A percentile compares a stretch with the other conserved stretches of the same genome.
phyloP scores from a whole-genome alignment of 2,797 vertebrate genomes.

The Sebastes matsubarae region DNA sequence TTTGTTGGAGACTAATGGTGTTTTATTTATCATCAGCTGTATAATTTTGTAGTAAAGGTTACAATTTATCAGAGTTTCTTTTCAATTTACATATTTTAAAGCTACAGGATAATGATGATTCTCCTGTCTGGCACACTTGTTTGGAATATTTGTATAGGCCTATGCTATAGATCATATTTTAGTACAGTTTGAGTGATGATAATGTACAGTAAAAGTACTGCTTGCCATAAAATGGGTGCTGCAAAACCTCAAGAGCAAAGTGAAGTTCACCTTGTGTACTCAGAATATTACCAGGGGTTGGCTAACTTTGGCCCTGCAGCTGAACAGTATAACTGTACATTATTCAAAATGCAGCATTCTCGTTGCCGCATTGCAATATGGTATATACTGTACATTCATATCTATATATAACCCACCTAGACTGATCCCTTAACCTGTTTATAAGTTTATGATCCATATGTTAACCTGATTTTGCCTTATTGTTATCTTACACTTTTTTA shows the following conservation, averaged over 20 bases:
- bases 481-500: too few relatives aligned
- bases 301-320: not conserved
- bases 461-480: too few relatives aligned
- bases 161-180: not conserved
- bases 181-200: not conserved
- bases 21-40: not conserved
- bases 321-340: not conserved
- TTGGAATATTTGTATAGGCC: not conserved
- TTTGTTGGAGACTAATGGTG: not conserved
- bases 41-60: not conserved
- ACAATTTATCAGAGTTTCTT: not conserved
- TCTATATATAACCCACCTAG: too few relatives aligned
- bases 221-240: too few relatives aligned
- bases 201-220: too few relatives aligned
- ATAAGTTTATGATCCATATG: too few relatives aligned
- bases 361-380: too few relatives aligned
- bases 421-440: too few relatives aligned
- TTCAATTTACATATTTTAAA: not conserved
- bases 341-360: not conserved
- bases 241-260: not conserved
- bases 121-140: not conserved
- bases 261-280: not conserved
- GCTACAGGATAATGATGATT: not conserved
- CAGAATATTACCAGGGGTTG: not conserved
- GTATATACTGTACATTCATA: too few relatives aligned